Conservation (phyloP, 1,140 invertebrate genomes). For the Amyelois transitella region DNA sequence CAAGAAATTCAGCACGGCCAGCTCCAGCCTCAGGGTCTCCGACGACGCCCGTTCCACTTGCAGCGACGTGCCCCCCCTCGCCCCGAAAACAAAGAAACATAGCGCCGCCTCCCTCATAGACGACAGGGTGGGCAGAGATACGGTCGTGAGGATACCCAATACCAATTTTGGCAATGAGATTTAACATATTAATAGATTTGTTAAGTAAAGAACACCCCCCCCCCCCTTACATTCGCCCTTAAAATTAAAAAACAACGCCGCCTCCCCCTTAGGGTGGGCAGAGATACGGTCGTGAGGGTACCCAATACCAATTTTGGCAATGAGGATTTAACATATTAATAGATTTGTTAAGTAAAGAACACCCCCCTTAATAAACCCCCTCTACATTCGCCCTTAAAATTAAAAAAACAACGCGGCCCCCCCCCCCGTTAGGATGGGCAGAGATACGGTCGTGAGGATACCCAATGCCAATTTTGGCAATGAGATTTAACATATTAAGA, state of each 20-base stretch:
- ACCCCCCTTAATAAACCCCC: too few species aligned
- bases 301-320: slow-evolving; percentile 54
- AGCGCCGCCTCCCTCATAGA: slow-evolving; percentile 60
- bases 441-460: slow-evolving; percentile 58
- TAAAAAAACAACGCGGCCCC: too few species aligned
- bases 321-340: slow-evolving; percentile 63
- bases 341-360: too few species aligned
- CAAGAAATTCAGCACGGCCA: slow-evolving; percentile 49
- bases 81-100: slow-evolving; percentile 57
- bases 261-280: slow-evolving; percentile 14
- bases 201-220: too few species aligned
- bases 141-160: slow-evolving; percentile 57
- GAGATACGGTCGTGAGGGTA: slow-evolving; percentile 58
- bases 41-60: slow-evolving; percentile 60
- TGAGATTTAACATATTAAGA: too few species aligned
- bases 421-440: slow-evolving; percentile 14
- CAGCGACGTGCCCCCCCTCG: slow-evolving; percentile 57
- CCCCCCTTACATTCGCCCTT: too few species aligned
- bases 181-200: too few species aligned
- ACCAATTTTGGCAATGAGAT: slow-evolving; percentile 60
- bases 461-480: slow-evolving; percentile 54
- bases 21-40: slow-evolving; percentile 42
- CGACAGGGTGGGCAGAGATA: slow-evolving; percentile 52
- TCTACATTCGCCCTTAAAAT: too few species aligned
- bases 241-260: too few species aligned